Conservation (phyloP, 2,113 vertebrate genomes). For the Ammodytes dubius region DNA sequence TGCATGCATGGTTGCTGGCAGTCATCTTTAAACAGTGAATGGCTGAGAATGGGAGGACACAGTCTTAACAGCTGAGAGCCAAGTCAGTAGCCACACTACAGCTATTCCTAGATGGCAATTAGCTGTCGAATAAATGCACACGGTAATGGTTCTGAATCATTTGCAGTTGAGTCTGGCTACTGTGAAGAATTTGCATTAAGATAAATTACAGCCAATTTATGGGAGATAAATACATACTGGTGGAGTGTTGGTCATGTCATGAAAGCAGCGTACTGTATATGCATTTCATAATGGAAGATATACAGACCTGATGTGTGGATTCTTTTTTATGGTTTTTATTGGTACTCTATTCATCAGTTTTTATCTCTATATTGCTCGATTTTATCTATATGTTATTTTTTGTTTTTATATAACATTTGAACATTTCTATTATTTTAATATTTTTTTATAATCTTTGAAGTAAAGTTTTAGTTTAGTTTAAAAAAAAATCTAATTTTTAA, state of each 20-base stretch:
- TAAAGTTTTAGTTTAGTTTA: too few relatives aligned
- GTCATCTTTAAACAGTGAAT: constrained; percentile 6
- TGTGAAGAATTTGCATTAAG: constrained; percentile 19
- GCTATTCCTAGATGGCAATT: constrained; percentile 64
- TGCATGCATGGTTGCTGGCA: constrained; percentile 3
- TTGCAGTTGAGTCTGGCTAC: constrained; percentile 13
- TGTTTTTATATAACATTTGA: too few relatives aligned
- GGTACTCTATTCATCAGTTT: too few relatives aligned
- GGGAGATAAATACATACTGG: not conserved
- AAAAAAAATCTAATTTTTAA: too few relatives aligned
- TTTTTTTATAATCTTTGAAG: too few relatives aligned
- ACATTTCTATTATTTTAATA: too few relatives aligned
- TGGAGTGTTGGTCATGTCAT: not conserved
- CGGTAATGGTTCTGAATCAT: constrained; percentile 35
- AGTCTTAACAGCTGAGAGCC: constrained; percentile 29
- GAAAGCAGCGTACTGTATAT: not conserved
- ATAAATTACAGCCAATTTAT: not conserved
- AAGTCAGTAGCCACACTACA: constrained; percentile 42
- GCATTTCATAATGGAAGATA: not conserved
- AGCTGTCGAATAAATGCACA: constrained; percentile 61
- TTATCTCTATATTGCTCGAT: too few relatives aligned
- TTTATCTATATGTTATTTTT: too few relatives aligned
- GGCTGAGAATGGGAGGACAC: constrained; percentile 25
- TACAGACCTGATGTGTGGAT: not conserved
- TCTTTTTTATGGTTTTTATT: too few relatives aligned